Evolutionary conservation across 2,113 vertebrate genomes (phyloP), one percentile per base, ranked within the genome.

Genomic region (Callorhinus ursinus): DNA sequence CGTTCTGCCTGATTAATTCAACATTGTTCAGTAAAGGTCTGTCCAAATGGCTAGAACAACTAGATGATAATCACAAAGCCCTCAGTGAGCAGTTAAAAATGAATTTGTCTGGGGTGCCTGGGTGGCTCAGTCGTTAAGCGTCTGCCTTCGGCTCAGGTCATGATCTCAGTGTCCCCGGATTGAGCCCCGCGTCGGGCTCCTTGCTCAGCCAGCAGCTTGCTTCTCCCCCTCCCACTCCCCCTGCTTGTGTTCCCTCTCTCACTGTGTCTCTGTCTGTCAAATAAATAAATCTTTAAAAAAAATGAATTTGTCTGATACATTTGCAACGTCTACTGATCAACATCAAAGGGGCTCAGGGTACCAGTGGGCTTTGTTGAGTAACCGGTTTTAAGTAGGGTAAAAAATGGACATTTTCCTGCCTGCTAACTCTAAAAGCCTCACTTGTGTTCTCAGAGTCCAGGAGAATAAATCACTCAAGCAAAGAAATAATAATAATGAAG

Each of bases 1-100:
- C 36, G 12, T 96, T 96, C 65, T 0, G 39, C 88, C 57, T 93
- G 79, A 97, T 97, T 98, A 95, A 97, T 74, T 96, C 77, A 90
- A 85, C 86, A 90, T 92, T 92, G 49, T 93, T 96, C 57, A 28
- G 59, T 46, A 88, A 96, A 97, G 53, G 84, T 93, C 16, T 5
- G 82, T 93, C 86, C 79, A 86, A 72, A 86, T 72, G 65, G 49
- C 65, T 85, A 77, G 63, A 88, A 59, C 81, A 72, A 86, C 61
- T 49, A 86, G 53, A 88, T 71, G 63, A 79, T 77, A 87, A 96
- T 89, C 88, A 69, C 81, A 90, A 79, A 93, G 85, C 69, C 63
- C 82, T 89, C 88, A 19, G 86, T 53, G 55, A 81, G 94, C 80
- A 81, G 72, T 97, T 92, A 93, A 96, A 97, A 93, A 94, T 65